Conservation (phyloP, 1,140 invertebrate species). For the Drosophila subobscura region DNA sequence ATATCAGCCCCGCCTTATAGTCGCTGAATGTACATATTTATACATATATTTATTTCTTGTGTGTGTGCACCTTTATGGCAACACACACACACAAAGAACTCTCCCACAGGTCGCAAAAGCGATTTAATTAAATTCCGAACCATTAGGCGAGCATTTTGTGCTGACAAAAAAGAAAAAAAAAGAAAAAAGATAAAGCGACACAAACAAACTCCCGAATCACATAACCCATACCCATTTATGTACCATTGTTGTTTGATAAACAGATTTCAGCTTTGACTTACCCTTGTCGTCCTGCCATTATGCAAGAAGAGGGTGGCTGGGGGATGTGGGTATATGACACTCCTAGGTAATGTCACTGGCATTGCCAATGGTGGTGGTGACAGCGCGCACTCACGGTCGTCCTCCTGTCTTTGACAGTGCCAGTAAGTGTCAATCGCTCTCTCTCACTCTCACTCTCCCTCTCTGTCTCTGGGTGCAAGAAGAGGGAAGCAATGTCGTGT, state of each 20-base stretch:
- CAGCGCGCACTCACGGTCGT: constrained; percentile 5
- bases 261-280: constrained; percentile 49
- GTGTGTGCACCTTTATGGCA: too few species aligned
- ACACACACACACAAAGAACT: too few species aligned
- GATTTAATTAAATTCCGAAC: constrained; percentile 76
- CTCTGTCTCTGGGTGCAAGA: neutral
- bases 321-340: neutral
- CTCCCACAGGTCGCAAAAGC: constrained; percentile 18
- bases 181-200: constrained; percentile 17
- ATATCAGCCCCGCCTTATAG: constrained; percentile 4
- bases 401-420: constrained; percentile 1
- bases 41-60: too few species aligned
- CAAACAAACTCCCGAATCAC: too few species aligned
- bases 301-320: neutral
- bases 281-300: constrained; percentile 24
- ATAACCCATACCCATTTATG: too few species aligned
- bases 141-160: constrained; percentile 63
- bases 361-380: constrained; percentile 29
- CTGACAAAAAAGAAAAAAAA: constrained; percentile 40
- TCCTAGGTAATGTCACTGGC: constrained; percentile 5
- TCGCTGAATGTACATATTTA: too few species aligned
- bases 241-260: constrained; percentile 53
- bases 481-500: constrained; percentile 5
- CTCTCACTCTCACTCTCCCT: too few species aligned
- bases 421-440: too few species aligned